phyloP scores from a whole-genome alignment of 92 coral and sea anemone species.

The Epizoanthus rinbou region DNA sequence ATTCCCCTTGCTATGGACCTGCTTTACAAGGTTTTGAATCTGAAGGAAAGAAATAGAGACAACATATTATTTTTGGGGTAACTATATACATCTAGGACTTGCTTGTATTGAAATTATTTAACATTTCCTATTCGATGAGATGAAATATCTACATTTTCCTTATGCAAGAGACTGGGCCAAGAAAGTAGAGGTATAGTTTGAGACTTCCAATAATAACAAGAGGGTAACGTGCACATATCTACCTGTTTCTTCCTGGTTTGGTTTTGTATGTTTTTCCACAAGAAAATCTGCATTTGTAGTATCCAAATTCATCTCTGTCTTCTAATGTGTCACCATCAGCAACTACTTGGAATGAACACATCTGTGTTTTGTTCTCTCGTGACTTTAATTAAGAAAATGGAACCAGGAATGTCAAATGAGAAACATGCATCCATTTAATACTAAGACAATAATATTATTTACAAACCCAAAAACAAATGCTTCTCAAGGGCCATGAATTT shows the following conservation, averaged over 20 bases:
- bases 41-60: no score
- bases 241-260: slow-evolving; percentile 51
- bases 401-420: background rate
- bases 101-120: no score
- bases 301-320: slow-evolving; percentile 42
- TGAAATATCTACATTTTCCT: no score
- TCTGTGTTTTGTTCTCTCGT: slow-evolving; percentile 42
- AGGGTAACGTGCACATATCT: background rate
- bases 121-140: no score
- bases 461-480: no score
- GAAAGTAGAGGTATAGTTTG: no score
- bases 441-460: no score
- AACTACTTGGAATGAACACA: slow-evolving; percentile 36
- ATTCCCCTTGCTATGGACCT: background rate
- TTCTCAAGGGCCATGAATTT: no score
- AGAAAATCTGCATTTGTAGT: slow-evolving; percentile 41
- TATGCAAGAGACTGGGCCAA: no score
- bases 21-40: no score
- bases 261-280: slow-evolving; percentile 51
- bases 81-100: no score
- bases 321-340: slow-evolving; percentile 25
- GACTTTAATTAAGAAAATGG: slow-evolving; percentile 19
- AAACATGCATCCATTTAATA: background rate
- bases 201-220: background rate
- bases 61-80: no score